Conservation (phyloP, 2,797 vertebrate species). For the Characodon lateralis region DNA sequence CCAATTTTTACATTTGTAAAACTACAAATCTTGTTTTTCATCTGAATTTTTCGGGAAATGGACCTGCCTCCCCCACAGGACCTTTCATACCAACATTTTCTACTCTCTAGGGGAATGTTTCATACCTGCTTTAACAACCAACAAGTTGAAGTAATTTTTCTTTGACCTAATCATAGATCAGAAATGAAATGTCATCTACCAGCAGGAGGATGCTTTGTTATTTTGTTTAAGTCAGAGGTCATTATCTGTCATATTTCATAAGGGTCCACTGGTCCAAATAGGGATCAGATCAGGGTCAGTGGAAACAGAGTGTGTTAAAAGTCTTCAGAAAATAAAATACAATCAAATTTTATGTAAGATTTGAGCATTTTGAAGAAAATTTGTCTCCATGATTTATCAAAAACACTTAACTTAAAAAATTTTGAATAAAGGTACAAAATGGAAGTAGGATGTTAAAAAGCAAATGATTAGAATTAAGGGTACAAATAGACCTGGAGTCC, state of each 20-base stretch:
- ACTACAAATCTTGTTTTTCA: too few relatives aligned
- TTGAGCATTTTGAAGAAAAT: neutral
- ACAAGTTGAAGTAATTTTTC: neutral
- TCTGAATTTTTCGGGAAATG: neutral
- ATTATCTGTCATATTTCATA: conserved; percentile 7
- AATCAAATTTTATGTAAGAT: neutral
- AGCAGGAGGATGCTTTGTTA: neutral
- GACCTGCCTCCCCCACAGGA: neutral
- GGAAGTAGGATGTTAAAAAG: too few relatives aligned
- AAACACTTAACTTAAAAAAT: neutral
- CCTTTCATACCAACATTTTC: neutral
- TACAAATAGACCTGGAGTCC: neutral
- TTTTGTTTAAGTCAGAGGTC: conserved; percentile 4
- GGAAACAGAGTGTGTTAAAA: neutral
- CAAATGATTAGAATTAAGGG: neutral
- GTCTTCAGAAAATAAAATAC: neutral
- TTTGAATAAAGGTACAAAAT: neutral
- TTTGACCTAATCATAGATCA: conserved; percentile 5
- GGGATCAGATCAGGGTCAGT: neutral
- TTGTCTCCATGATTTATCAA: neutral
- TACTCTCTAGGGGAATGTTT: neutral
- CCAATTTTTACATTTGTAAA: too few relatives aligned
- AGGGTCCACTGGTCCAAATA: neutral
- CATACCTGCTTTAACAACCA: neutral
- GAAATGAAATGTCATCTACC: conserved; percentile 2